Base-by-base conservation (phyloP, 1,140 invertebrate genomes). In the Eurosta solidaginis region DNA sequence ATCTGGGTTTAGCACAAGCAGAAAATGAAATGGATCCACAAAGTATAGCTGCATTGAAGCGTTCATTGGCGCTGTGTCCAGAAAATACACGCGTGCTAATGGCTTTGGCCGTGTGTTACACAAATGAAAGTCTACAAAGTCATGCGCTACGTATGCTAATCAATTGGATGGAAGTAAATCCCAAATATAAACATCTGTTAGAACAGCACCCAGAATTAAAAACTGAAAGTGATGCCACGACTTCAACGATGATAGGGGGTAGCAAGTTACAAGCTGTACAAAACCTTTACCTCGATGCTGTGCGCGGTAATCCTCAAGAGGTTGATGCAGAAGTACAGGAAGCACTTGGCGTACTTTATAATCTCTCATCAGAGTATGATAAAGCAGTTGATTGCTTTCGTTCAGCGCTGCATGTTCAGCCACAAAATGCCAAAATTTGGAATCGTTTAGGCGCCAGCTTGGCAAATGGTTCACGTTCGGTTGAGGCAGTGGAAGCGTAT, bases 381-480 rank as follows among this genome's bases (percentile, higher is more conserved):
- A 98, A 98, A 90, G 98, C 98, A 27, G 94, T 94, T 2, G 98
- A 99, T 89, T 99, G 97, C 89, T 98, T 99, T 88, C 92, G 92
- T 84, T 91, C 96, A 45, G 97, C 98, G 1, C 87, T 99, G 10
- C 92, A 94, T 88, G 93, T 94, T 9, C 91, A 91, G 83, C 94
- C 94, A 33, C 90, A 97, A 81, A 96, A 99, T 92, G 93, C 96
- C 7, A 92, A 96, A 86, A 88, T 99, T 44, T 99, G 98, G 98
- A 99, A 99, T 89, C 94, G 96, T 83, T 89, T 99, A 36, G 98
- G 98, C 50, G 98, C 98, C 42, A 98, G 97, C 33, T 89, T 99
- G 81, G 98, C 98, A 20, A 99, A 99, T 89, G 96, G 97, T 81
- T 94, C 95, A 63, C 92, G 93, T 74, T 96, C 97, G 22, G 97